These are phyloP conservation scores for Abrostola tripartita DNA, from an alignment of 2,888 invertebrate genomes.

Conservation along the genomic window DNA sequence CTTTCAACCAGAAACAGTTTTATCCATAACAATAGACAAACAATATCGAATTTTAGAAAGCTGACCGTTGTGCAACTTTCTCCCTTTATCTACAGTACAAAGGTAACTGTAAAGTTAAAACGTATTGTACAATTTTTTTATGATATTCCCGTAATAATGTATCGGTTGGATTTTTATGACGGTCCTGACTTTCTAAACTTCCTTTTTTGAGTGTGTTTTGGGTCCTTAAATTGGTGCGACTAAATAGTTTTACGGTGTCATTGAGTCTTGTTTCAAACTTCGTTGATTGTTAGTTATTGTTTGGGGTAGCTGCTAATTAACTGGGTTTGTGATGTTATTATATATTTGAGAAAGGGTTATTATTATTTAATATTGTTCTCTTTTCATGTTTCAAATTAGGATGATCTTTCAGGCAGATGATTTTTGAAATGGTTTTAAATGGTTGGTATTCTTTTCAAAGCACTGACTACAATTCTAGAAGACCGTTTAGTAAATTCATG, in stretches of 20 bases:
- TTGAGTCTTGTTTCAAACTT: conserved; percentile 50
- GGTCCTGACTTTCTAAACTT: conserved; percentile 64
- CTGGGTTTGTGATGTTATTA: conserved; percentile 32
- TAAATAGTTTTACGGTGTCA: conserved; percentile 54
- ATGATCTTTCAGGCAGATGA: neutral
- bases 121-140: conserved; percentile 73
- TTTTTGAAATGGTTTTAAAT: neutral
- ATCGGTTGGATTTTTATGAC: conserved; percentile 61
- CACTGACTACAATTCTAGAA: too few species aligned
- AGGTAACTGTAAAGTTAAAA: conserved; percentile 79
- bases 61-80: conserved; percentile 86
- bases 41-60: conserved; percentile 84
- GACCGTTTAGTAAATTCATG: too few species aligned
- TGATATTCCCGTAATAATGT: conserved; percentile 66
- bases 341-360: conserved; percentile 13
- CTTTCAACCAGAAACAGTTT: conserved; percentile 62
- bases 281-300: conserved; percentile 45
- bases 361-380: neutral
- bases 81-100: conserved; percentile 83
- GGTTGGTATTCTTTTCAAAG: too few species aligned
- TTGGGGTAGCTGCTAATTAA: conserved; percentile 40
- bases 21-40: conserved; percentile 68
- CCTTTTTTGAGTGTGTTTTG: conserved; percentile 67
- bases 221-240: conserved; percentile 51
- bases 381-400: neutral